Conservation (phyloP, 2,888 invertebrate genomes). For the Meganola albula region DNA sequence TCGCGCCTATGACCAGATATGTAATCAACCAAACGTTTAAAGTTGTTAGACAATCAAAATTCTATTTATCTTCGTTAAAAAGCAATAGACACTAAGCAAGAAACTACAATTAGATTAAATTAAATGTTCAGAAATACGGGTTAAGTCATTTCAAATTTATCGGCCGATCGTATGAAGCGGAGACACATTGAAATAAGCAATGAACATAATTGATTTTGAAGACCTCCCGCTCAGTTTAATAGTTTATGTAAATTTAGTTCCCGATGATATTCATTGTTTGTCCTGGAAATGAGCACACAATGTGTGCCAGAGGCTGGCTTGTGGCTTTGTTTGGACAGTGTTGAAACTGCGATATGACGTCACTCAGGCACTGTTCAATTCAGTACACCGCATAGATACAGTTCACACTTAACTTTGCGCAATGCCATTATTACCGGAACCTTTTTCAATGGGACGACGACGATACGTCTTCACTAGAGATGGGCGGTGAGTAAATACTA, state of each 20-base stretch:
- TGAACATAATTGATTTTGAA: slow-evolving; percentile 22
- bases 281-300: slow-evolving; percentile 58
- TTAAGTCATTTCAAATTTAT: slow-evolving; percentile 26
- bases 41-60: slow-evolving; percentile 43
- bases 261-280: slow-evolving; percentile 48
- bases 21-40: too few species aligned
- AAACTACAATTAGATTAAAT: slow-evolving; percentile 56
- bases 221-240: slow-evolving; percentile 27
- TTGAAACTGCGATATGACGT: slow-evolving; percentile 60
- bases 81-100: slow-evolving; percentile 33
- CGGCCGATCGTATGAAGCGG: slow-evolving; percentile 15
- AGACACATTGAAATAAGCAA: slow-evolving; percentile 9
- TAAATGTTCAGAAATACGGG: slow-evolving; percentile 49
- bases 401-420: slow-evolving; percentile 38
- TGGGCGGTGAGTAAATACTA: too few species aligned
- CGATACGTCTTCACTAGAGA: too few species aligned
- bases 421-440: slow-evolving; percentile 33
- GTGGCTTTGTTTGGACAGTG: slow-evolving; percentile 59
- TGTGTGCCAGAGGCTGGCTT: slow-evolving; percentile 39
- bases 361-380: slow-evolving; percentile 36
- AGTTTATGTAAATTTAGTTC: slow-evolving; percentile 35
- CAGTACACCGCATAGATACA: too few species aligned
- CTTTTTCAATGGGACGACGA: slow-evolving; percentile 21
- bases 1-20: too few species aligned
- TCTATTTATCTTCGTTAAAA: slow-evolving; percentile 64